Evolutionary conservation across 2,113 vertebrate species (phyloP), one percentile per base, ranked within the genome.

Genomic region (Pteropus alecto): DNA sequence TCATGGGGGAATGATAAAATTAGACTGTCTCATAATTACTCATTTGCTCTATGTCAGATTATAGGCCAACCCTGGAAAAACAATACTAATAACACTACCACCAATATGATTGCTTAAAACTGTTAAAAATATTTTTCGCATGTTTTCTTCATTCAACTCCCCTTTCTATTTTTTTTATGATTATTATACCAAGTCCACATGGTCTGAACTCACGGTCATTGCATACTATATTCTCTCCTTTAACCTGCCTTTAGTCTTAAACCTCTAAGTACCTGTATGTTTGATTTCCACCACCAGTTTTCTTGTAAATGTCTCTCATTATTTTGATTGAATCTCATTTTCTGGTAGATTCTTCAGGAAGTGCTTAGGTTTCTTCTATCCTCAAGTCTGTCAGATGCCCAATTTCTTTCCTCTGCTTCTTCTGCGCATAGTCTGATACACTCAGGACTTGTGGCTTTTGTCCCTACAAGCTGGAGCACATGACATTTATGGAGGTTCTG

Each of bases 211-310:
- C 3, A 0, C 61, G n/a, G 19, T 76, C 51, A 16, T 13, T 35
- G 18, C 2, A 1, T 18, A 60, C 24, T 33, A 2, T 2, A 56
- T 24, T 24, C 26, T 84, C 24, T 43, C 51, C 43, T 43, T 30
- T 24, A 35, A 5, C 30, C 24, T 2, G 13, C 48, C 41, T 43
- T 70, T 61, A 33, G 26, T 22, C 28, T 54, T 38, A 67, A n/a
- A 38, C 61, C 63, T 58, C 0, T 16, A 51, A 43, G 71, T 24
- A 16, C 46, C 7, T 1, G 0, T 33, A 2, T 28, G 33, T 24
- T 68, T 48, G 8, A 7, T 8, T 18, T 48, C 41, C 3, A 13
- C 14, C 38, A 5, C 46, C 13, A 12, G 4, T 5, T 46, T 21
- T 30, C 22, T 48, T 15, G 2, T 6, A 15, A 5, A 12, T 28